phyloP scores from a whole-genome alignment of 1,140 invertebrate species.

The Gryon sp. region DNA sequence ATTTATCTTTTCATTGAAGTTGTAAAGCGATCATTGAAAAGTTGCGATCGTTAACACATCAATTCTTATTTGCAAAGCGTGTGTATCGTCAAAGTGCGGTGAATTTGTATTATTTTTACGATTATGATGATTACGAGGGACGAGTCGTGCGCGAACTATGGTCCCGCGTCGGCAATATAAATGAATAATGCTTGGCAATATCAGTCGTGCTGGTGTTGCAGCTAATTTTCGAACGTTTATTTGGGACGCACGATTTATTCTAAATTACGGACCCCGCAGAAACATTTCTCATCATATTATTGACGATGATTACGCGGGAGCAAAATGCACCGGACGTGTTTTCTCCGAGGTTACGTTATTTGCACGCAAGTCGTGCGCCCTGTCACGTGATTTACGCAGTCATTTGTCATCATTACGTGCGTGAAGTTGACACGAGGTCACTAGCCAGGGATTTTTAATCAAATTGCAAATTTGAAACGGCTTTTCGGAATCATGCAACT shows the following conservation, averaged over 20 bases:
- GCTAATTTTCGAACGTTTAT: conserved; percentile 34
- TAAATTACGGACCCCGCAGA: conserved; percentile 47
- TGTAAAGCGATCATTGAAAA: conserved; percentile 9
- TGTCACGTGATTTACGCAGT: conserved; percentile 69
- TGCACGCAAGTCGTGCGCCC: conserved; percentile 56
- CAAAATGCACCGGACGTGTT: neutral
- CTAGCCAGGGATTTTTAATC: conserved; percentile 56
- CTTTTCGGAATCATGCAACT: too few relatives aligned
- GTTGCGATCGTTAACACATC: conserved; percentile 36
- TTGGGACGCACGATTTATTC: conserved; percentile 37
- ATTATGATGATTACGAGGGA: conserved; percentile 16
- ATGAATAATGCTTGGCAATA: conserved; percentile 9
- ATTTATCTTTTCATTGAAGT: conserved; percentile 27
- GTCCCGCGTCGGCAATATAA: neutral
- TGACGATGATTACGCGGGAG: conserved; percentile 21
- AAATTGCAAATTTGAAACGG: too few relatives aligned
- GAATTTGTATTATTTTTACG: conserved; percentile 23
- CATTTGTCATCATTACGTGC: conserved; percentile 73
- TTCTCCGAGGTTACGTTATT: conserved; percentile 51
- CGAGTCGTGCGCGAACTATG: conserved; percentile 17
- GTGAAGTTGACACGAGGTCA: conserved; percentile 43
- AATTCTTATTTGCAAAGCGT: conserved; percentile 13
- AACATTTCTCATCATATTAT: conserved; percentile 23
- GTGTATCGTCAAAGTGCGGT: neutral
- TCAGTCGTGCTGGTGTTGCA: conserved; percentile 1